A percentile compares a stretch with the other conserved stretches of the same genome.
Evolutionary conservation across 2,888 invertebrate genomes (phyloP).

Genomic region (Diaperis boleti): DNA sequence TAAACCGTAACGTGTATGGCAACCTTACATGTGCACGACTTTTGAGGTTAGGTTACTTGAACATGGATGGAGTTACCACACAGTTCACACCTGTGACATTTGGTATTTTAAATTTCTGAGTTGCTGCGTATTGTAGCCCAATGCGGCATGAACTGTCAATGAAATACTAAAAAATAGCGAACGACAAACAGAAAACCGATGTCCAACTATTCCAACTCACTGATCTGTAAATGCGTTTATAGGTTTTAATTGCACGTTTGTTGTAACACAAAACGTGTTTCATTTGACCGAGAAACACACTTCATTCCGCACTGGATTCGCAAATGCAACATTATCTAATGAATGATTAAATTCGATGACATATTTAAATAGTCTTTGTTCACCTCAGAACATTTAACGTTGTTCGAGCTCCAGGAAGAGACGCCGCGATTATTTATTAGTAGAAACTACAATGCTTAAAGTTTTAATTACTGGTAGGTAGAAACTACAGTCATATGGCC

Average conservation of each 20-base stretch:
- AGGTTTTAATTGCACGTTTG: slow-evolving; percentile 18
- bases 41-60: too few species aligned
- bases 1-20: too few species aligned
- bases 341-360: neutral
- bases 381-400: neutral
- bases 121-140: too few species aligned
- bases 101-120: too few species aligned
- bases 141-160: too few species aligned
- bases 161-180: slow-evolving; percentile 1
- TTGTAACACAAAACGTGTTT: neutral
- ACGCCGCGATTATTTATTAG: slow-evolving; percentile 18
- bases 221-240: slow-evolving; percentile 17
- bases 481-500: neutral
- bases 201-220: slow-evolving; percentile 10
- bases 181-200: slow-evolving; percentile 15
- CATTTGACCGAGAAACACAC: neutral
- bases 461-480: slow-evolving; percentile 25
- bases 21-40: too few species aligned
- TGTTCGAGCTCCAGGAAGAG: neutral
- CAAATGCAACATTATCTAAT: neutral
- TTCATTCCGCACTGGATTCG: neutral
- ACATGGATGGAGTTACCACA: too few species aligned
- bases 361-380: neutral
- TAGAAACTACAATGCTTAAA: slow-evolving; percentile 18
- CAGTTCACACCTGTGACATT: too few species aligned